phyloP scores from a whole-genome alignment of 2,888 invertebrate species.

The Epinotia brunnichana region DNA sequence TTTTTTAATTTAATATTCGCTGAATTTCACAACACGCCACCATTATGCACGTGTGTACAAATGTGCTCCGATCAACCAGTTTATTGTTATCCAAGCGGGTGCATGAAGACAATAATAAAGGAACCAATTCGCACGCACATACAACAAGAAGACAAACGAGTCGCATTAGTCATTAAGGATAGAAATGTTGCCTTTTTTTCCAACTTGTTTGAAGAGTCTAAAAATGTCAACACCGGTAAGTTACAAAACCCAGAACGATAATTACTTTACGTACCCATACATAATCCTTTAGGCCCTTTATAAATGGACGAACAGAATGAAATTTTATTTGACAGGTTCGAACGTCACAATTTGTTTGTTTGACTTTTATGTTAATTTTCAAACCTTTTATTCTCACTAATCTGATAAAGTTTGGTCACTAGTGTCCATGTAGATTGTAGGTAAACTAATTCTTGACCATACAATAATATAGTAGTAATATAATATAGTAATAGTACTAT shows the following conservation, averaged over 20 bases:
- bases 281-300: too few relatives aligned
- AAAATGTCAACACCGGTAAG: conserved; percentile 49
- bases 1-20: conserved; percentile 73
- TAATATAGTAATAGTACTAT: too few relatives aligned
- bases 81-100: conserved; percentile 75
- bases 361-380: too few relatives aligned
- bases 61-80: conserved; percentile 70
- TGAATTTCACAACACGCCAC: conserved; percentile 67
- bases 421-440: too few relatives aligned
- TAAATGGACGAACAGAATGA: too few relatives aligned
- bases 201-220: conserved; percentile 51
- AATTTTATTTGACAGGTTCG: too few relatives aligned
- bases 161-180: conserved; percentile 60
- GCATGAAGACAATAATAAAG: conserved; percentile 53
- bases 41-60: conserved; percentile 72
- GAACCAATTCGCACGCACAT: conserved; percentile 46
- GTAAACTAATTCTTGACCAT: too few relatives aligned
- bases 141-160: conserved; percentile 51
- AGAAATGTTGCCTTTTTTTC: conserved; percentile 54
- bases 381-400: too few relatives aligned
- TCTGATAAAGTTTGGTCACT: too few relatives aligned
- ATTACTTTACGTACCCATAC: too few relatives aligned
- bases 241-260: conserved; percentile 1
- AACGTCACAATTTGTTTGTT: too few relatives aligned
- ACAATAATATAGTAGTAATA: too few relatives aligned